These are phyloP conservation scores for Oreotrochilus melanogaster DNA, from an alignment of 2,113 vertebrate species.

Conservation along the genomic window DNA sequence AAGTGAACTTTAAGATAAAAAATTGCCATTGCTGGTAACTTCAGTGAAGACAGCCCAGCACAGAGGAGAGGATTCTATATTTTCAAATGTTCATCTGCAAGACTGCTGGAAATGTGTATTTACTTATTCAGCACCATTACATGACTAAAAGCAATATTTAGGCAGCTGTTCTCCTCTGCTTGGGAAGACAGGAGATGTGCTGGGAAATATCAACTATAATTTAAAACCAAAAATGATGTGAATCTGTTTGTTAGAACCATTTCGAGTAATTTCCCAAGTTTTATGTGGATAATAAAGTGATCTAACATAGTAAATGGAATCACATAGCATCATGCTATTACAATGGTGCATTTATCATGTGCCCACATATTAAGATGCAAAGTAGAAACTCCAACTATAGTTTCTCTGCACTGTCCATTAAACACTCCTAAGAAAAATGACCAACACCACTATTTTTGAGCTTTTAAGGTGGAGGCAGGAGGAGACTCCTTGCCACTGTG, in stretches of 20 bases:
- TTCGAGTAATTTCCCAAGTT: background rate
- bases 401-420: background rate
- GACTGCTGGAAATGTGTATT: background rate
- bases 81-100: background rate
- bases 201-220: background rate
- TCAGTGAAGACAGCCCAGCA: background rate
- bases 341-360: background rate
- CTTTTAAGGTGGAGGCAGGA: constrained; percentile 54
- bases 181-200: background rate
- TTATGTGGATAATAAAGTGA: background rate
- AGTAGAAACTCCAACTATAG: background rate
- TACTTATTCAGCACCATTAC: background rate
- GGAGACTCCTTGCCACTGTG: constrained; percentile 60
- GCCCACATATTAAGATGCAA: background rate
- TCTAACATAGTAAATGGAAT: background rate
- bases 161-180: background rate
- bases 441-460: constrained; percentile 42
- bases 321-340: background rate
- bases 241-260: background rate
- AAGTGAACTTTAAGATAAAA: background rate
- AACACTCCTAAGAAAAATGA: constrained; percentile 15
- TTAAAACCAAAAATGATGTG: background rate
- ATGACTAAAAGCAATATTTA: background rate
- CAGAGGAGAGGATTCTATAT: background rate
- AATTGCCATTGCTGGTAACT: background rate